Conservation (phyloP, 1,140 invertebrate species). For the Tenebrio molitor region DNA sequence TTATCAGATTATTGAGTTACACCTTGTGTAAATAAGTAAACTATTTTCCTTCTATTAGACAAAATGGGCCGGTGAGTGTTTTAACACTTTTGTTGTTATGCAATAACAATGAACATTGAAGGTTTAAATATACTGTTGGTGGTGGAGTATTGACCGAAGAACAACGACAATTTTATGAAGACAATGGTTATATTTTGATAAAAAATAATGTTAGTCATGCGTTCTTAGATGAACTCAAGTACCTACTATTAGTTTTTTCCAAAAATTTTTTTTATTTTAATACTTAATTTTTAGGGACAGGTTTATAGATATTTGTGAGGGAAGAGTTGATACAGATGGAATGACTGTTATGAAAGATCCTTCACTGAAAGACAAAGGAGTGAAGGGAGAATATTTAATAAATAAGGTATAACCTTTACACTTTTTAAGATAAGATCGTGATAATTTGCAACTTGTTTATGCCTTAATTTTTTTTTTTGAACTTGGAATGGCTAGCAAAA, state of each 20-base stretch:
- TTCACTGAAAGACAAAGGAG: constrained; percentile 73
- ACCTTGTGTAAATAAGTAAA: too few relatives aligned
- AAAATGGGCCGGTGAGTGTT: background rate
- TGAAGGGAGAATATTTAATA: constrained; percentile 76
- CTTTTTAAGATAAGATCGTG: too few relatives aligned
- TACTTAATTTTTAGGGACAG: constrained; percentile 66
- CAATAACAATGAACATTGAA: too few relatives aligned
- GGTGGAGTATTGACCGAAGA: constrained; percentile 59
- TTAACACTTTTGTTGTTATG: too few relatives aligned
- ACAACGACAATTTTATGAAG: constrained; percentile 82
- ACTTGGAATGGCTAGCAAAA: too few relatives aligned
- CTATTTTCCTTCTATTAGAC: too few relatives aligned
- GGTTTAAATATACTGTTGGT: constrained; percentile 44
- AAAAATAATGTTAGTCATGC: constrained; percentile 73
- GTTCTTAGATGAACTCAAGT: constrained; percentile 75
- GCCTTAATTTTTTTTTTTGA: too few relatives aligned
- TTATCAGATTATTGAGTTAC: too few relatives aligned
- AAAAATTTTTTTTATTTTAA: constrained; percentile 45
- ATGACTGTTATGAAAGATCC: constrained; percentile 85
- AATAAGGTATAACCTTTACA: constrained; percentile 75
- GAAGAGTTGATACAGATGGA: constrained; percentile 67
- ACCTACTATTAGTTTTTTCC: constrained; percentile 60
- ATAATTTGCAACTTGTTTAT: too few relatives aligned
- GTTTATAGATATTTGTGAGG: constrained; percentile 79
- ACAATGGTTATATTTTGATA: constrained; percentile 83